Evolutionary conservation across 2,888 invertebrate genomes (phyloP).

Genomic region (Drepana falcataria): DNA sequence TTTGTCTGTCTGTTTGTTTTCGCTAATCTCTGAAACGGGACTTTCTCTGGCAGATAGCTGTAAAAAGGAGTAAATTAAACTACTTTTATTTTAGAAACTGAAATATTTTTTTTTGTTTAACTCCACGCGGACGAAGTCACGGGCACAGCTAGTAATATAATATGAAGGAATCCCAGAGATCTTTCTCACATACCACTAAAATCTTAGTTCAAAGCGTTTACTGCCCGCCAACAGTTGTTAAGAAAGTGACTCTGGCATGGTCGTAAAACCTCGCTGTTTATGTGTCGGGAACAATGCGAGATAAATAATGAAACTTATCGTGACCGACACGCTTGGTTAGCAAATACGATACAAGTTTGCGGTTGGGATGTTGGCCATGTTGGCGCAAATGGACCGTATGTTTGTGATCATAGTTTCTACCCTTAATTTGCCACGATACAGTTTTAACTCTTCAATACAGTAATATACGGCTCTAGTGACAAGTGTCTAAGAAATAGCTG

Average conservation of each 20-base stretch:
- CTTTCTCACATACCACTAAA: conserved; percentile 23
- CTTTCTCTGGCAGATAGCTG: too few relatives aligned
- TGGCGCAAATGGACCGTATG: neutral
- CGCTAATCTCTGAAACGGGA: too few relatives aligned
- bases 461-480: too few relatives aligned
- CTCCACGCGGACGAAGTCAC: too few relatives aligned
- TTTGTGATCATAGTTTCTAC: neutral
- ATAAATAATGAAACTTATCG: conserved; percentile 71
- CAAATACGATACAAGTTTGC: conserved; percentile 23
- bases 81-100: too few relatives aligned
- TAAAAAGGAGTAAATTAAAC: too few relatives aligned
- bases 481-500: too few relatives aligned
- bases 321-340: conserved; percentile 27
- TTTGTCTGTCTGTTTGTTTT: too few relatives aligned
- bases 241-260: conserved; percentile 36
- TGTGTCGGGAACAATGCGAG: conserved; percentile 56
- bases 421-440: too few relatives aligned
- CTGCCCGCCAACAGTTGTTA: conserved; percentile 50
- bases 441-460: too few relatives aligned
- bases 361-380: conserved; percentile 3
- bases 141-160: neutral
- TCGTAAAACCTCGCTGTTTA: conserved; percentile 59
- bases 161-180: neutral
- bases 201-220: conserved; percentile 55
- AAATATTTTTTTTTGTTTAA: too few relatives aligned